Evolutionary conservation across 2,113 vertebrate genomes (phyloP), one percentile per base, ranked within the genome.

Genomic region (Fregata magnificens): DNA sequence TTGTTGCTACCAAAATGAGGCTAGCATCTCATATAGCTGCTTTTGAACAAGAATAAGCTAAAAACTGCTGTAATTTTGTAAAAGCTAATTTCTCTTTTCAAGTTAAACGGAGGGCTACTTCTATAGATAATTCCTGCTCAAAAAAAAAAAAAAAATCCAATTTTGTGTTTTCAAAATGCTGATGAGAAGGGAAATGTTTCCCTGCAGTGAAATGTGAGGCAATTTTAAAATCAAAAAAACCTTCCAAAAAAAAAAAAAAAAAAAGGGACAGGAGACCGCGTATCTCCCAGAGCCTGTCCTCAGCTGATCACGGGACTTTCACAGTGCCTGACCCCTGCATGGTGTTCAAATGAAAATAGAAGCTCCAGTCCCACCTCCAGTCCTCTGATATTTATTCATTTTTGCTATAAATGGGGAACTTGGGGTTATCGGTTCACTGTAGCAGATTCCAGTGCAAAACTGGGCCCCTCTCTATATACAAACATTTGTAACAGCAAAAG

Each of bases 401-500:
- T 81, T 79, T 88, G 87, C 89, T 97, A 94, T 96, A 95, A 96
- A 94, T 96, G 96, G 87, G 95, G 95, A 91, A 50, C 74, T 94
- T 5, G 55, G 67, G 94, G 93, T 96, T 91, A 85, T 47, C 7
- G 84, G 95, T 94, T 93, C 93, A 85, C 87, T 94, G 86, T 86
- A 96, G 96, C 96, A 97, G 95, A 97, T 95, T 95, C 91, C 95
- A 77, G 36, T 34, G 94, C 76, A 97, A 96, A 95, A 96, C 66
- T 85, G 87, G 87, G 78, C 84, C 91, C 93, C 69, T 92, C 66
- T 96, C 70, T 95, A 91, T 96, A 97, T 96, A 97, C 94, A 97
- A 95, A 97, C 91, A 96, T 95, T 97, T 94, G 93, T 97, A 97
- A 96, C 96, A 93, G 95, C 92, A 92, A 95, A 96, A 92, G 88